Conservation (phyloP, 2,888 invertebrate genomes). For the Rhorus exstirpatorius region DNA sequence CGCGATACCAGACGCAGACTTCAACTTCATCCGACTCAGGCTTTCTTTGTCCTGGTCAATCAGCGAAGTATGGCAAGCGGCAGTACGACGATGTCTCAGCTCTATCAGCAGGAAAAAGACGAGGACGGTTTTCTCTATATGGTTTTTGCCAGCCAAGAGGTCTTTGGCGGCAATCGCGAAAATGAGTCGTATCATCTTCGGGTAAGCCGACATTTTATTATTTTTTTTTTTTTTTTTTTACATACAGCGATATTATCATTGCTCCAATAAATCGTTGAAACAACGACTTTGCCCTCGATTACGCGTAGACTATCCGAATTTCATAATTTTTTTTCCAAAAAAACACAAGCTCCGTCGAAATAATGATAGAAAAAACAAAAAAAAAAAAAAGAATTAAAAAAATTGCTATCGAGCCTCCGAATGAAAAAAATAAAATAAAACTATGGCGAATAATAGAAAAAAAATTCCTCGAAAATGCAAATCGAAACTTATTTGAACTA, state of each 20-base stretch:
- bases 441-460: too few species aligned
- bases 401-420: too few species aligned
- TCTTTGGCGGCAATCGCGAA: slow-evolving; percentile 88
- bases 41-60: slow-evolving; percentile 94
- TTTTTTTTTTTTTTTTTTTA: not conserved
- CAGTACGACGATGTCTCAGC: slow-evolving; percentile 93
- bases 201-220: not conserved
- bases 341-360: too few species aligned
- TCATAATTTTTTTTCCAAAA: too few species aligned
- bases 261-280: too few species aligned
- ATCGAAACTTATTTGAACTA: too few species aligned
- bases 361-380: too few species aligned
- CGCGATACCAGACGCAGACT: slow-evolving; percentile 87
- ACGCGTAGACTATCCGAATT: too few species aligned
- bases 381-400: too few species aligned
- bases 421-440: too few species aligned
- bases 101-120: slow-evolving; percentile 92
- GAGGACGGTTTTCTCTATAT: slow-evolving; percentile 96
- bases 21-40: slow-evolving; percentile 89
- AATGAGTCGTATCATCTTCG: slow-evolving; percentile 29
- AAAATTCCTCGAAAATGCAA: too few species aligned
- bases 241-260: not conserved
- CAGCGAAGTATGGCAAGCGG: slow-evolving; percentile 93
- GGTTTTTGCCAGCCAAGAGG: slow-evolving; percentile 96
- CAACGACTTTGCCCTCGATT: too few species aligned